Conservation (phyloP, 2,797 vertebrate species). For the Pogonophryne albipinna region DNA sequence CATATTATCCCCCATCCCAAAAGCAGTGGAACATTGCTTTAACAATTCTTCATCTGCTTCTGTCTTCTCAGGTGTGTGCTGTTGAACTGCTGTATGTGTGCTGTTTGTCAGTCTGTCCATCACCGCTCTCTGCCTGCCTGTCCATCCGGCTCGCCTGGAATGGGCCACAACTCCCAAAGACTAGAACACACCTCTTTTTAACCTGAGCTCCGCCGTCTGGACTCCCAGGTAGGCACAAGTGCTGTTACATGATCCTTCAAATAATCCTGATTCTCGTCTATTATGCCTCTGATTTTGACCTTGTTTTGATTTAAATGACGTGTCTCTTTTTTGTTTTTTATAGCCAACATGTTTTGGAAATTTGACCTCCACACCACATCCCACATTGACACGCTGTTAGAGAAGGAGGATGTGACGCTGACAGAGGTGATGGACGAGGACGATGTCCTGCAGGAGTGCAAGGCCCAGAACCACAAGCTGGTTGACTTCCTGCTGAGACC, state of each 20-base stretch:
- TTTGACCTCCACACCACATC: slow-evolving; percentile 99
- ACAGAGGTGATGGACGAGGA: slow-evolving; percentile 98
- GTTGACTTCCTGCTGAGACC: slow-evolving; percentile 96
- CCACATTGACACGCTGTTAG: slow-evolving; percentile 98
- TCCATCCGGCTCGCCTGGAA: slow-evolving; percentile 90
- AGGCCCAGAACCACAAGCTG: slow-evolving; percentile 98
- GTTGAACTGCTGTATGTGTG: slow-evolving; percentile 79
- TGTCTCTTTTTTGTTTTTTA: slow-evolving; percentile 39
- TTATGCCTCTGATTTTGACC: neutral
- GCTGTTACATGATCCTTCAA: neutral
- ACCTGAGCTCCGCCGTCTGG: slow-evolving; percentile 80
- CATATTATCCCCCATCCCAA: neutral
- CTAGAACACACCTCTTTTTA: slow-evolving; percentile 87
- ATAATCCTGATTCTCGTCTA: neutral
- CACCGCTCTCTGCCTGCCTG: slow-evolving; percentile 72
- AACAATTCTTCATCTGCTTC: neutral
- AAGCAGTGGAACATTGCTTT: slow-evolving; percentile 1
- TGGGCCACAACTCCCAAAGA: slow-evolving; percentile 93
- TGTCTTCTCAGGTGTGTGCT: slow-evolving; percentile 74
- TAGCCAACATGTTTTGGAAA: slow-evolving; percentile 99
- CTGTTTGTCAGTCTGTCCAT: slow-evolving; percentile 70
- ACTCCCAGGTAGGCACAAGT: slow-evolving; percentile 73
- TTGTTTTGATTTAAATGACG: neutral
- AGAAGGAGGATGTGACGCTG: slow-evolving; percentile 97
- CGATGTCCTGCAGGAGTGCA: slow-evolving; percentile 98